These are phyloP conservation scores for Phoeniculus purpureus DNA, from an alignment of 2,797 vertebrate species.

Conservation along the genomic window DNA sequence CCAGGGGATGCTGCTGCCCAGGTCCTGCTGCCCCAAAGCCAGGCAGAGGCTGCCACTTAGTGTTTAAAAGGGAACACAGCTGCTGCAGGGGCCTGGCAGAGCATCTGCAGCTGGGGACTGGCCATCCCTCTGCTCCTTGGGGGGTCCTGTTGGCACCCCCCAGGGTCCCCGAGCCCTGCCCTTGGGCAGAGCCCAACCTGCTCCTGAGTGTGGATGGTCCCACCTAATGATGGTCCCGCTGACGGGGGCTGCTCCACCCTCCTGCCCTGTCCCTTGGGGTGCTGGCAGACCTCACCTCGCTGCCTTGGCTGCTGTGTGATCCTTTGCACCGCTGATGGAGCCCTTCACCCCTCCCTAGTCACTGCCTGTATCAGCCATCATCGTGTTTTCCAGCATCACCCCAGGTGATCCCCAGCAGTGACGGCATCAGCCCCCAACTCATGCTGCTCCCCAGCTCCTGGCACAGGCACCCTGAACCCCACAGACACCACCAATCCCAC, in stretches of 20 bases:
- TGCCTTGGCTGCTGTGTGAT: neutral
- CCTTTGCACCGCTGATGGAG: neutral
- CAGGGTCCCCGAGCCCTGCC: neutral
- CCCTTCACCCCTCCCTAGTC: neutral
- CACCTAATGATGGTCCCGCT: neutral
- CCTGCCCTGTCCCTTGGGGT: neutral
- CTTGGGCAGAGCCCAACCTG: neutral
- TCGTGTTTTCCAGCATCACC: accelerated
- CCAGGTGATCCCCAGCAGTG: neutral
- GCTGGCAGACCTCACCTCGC: neutral
- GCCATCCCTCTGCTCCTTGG: neutral
- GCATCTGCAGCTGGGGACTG: neutral
- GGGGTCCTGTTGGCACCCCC: neutral
- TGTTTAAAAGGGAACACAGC: constrained; percentile 34
- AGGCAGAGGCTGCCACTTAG: constrained; percentile 71
- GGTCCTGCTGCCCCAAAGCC: constrained; percentile 30
- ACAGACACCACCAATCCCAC: neutral
- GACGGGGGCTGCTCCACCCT: neutral
- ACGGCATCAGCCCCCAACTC: no score
- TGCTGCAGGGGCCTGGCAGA: neutral
- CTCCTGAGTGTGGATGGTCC: neutral
- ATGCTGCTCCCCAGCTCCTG: neutral
- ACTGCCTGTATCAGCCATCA: accelerated
- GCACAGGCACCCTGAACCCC: neutral
- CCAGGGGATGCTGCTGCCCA: neutral